Percentiles rank a stretch among this genome's conserved stretches.
Evolutionary conservation across 2,113 vertebrate genomes (phyloP).

Genomic region (Athene noctua): DNA sequence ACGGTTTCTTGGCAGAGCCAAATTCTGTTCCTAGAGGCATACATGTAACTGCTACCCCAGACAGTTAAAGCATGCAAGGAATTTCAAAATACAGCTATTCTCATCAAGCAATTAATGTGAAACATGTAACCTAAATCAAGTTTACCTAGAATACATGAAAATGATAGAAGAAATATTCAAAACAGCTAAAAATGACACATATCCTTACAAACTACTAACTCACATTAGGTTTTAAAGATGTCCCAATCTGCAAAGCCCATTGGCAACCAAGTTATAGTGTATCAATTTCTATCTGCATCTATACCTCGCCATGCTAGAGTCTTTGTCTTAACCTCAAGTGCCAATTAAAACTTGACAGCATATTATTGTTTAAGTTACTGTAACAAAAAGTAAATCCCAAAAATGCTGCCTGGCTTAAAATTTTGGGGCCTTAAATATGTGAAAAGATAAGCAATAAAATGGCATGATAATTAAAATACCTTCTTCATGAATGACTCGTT

Average conservation of each 20-base stretch:
- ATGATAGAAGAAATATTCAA: background rate
- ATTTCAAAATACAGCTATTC: background rate
- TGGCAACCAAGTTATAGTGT: background rate
- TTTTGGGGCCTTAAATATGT: background rate
- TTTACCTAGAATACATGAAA: background rate
- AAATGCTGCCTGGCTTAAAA: background rate
- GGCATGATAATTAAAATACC: conserved; percentile 36
- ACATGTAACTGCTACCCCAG: background rate
- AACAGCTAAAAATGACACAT: background rate
- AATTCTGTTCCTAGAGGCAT: background rate
- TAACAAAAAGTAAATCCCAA: background rate
- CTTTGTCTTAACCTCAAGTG: background rate
- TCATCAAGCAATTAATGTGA: background rate
- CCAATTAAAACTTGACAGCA: background rate
- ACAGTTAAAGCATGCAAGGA: background rate
- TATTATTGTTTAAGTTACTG: background rate
- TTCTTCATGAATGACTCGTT: conserved; percentile 69
- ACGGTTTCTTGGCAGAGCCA: background rate
- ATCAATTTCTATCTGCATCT: background rate
- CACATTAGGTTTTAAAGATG: background rate
- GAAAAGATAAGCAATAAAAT: background rate
- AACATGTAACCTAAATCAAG: background rate
- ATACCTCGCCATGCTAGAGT: background rate
- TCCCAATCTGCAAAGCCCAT: background rate
- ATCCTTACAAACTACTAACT: background rate